Conservation (phyloP, 2,888 invertebrate species). For the Alitta virens region DNA sequence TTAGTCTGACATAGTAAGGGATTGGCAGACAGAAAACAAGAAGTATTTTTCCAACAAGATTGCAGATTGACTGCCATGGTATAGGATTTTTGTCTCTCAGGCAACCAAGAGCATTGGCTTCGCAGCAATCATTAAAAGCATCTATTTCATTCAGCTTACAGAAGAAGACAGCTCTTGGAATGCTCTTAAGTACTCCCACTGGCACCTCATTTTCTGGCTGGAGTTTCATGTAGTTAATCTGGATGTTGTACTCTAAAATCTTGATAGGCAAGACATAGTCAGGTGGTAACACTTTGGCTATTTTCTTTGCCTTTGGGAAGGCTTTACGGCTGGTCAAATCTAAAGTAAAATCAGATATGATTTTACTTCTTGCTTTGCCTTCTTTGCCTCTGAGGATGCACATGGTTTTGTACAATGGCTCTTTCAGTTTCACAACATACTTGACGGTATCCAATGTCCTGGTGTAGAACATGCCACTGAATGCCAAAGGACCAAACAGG, state of each 20-base stretch:
- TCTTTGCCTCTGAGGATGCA: slow-evolving; percentile 8
- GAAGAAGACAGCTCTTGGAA: slow-evolving; percentile 24
- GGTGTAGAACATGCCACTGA: slow-evolving; percentile 37
- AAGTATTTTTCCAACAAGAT: slow-evolving; percentile 36
- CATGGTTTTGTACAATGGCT: slow-evolving; percentile 26
- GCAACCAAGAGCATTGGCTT: slow-evolving; percentile 35
- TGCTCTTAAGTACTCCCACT: slow-evolving; percentile 22
- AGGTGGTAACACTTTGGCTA: slow-evolving; percentile 20
- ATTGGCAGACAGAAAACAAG: slow-evolving; percentile 41
- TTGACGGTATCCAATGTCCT: slow-evolving; percentile 18
- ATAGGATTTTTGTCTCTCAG: slow-evolving; percentile 1
- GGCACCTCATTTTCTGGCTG: slow-evolving; percentile 27
- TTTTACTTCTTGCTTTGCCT: neutral
- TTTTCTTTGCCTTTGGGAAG: slow-evolving; percentile 16
- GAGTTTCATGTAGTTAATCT: slow-evolving; percentile 27
- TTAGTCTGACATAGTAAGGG: slow-evolving; percentile 45
- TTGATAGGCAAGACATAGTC: slow-evolving; percentile 24
- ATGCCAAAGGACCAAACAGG: slow-evolving; percentile 43
- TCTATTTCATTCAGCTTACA: slow-evolving; percentile 26
- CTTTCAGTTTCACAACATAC: slow-evolving; percentile 39
- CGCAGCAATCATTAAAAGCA: slow-evolving; percentile 27
- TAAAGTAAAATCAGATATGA: slow-evolving; percentile 14
- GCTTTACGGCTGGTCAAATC: slow-evolving; percentile 19
- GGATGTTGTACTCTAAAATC: slow-evolving; percentile 24
- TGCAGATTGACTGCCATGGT: slow-evolving; percentile 24